Conservation (phyloP, 37 sponge, comb jelly and placozoan genomes). For the Ianthella basta region DNA sequence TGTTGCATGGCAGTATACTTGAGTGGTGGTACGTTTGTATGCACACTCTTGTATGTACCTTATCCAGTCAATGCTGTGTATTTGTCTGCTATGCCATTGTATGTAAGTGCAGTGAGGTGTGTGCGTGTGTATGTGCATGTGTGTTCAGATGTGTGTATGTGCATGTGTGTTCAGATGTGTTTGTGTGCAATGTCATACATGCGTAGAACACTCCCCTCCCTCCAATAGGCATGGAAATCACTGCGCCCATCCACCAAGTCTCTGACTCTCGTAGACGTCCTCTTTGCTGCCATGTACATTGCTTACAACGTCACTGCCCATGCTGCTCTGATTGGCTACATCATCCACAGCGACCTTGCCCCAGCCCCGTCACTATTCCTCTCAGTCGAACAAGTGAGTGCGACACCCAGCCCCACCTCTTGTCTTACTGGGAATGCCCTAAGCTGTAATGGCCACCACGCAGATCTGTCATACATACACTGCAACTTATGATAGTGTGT, state of each 20-base stretch:
- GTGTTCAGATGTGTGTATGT: not conserved
- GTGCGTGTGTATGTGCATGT: no score
- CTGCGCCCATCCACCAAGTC: not conserved
- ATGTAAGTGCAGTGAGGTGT: no score
- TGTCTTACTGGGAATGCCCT: no score
- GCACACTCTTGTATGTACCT: no score
- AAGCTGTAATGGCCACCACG: no score
- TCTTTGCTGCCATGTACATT: conserved; percentile 35
- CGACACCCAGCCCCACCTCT: no score
- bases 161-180: not conserved
- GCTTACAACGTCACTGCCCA: conserved; percentile 56
- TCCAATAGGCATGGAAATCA: conserved; percentile 32
- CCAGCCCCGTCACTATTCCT: conserved; percentile 66
- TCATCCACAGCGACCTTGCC: conserved; percentile 55
- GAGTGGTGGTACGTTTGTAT: not conserved
- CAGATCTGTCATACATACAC: no score
- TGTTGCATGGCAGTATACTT: not conserved
- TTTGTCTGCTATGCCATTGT: not conserved
- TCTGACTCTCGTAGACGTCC: conserved; percentile 20
- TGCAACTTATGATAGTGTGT: not conserved
- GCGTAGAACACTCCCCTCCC: not conserved
- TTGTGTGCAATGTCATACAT: not conserved
- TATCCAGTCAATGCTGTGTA: not conserved
- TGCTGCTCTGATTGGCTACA: conserved; percentile 31
- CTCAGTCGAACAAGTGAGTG: conserved; percentile 67